Evolutionary conservation across 2,113 vertebrate species (phyloP).

Genomic region (Upupa epops): DNA sequence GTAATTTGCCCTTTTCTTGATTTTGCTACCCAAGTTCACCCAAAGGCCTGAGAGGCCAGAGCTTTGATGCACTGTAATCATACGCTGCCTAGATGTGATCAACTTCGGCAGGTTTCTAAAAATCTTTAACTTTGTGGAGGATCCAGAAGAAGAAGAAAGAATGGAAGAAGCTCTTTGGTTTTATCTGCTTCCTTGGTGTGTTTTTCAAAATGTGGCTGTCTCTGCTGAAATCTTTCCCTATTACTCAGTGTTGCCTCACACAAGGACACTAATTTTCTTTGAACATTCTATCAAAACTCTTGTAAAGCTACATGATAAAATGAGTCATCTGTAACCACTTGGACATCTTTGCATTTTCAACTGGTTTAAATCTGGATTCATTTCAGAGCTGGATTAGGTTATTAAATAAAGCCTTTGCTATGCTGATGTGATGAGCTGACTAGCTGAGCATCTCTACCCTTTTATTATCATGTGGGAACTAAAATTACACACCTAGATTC

Average conservation of each 20-base stretch:
- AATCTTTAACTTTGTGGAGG: not conserved
- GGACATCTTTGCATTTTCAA: conserved; percentile 20
- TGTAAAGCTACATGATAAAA: conserved; percentile 44
- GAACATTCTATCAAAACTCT: conserved; percentile 51
- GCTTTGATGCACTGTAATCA: not conserved
- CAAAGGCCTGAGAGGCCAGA: not conserved
- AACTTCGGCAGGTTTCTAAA: not conserved
- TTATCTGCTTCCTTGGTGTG: not conserved
- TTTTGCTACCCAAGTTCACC: not conserved
- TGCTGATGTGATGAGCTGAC: conserved; percentile 38
- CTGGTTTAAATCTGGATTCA: conserved; percentile 31
- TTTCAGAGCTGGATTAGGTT: conserved; percentile 49
- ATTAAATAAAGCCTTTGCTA: conserved; percentile 61
- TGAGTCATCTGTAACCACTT: not conserved
- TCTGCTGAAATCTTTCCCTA: conserved; percentile 5
- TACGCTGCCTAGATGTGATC: not conserved
- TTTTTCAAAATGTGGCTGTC: not conserved
- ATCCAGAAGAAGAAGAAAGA: not conserved
- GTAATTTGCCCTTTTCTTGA: not conserved
- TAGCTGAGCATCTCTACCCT: not conserved
- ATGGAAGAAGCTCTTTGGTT: not conserved
- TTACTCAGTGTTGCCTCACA: conserved; percentile 53
- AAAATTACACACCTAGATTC: conserved; percentile 39
- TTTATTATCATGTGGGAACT: conserved; percentile 58
- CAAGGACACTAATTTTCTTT: conserved; percentile 48